Evolutionary conservation across 2,888 invertebrate species (phyloP).

Genomic region (Schizaphis graminum): DNA sequence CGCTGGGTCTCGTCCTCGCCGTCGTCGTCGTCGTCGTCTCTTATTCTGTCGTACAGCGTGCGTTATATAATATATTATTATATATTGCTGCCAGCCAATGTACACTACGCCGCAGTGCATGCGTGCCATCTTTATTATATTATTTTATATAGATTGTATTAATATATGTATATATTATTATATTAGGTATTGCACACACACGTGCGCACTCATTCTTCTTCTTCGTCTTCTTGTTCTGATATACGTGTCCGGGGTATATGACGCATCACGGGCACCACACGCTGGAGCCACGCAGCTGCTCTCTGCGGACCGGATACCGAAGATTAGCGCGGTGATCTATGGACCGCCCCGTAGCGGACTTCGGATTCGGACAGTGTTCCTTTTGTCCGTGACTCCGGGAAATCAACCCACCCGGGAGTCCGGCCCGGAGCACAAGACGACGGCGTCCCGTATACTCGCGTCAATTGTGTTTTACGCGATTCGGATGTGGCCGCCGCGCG

Average conservation of each 20-base stretch:
- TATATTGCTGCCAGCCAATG: background rate
- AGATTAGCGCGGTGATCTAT: conserved; percentile 31
- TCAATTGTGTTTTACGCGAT: conserved; percentile 71
- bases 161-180: background rate
- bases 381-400: conserved; percentile 49
- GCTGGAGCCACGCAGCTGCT: background rate
- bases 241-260: background rate
- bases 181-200: conserved; percentile 24
- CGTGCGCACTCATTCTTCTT: background rate
- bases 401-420: conserved; percentile 28
- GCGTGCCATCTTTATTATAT: conserved; percentile 10
- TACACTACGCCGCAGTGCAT: too few relatives aligned
- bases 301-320: conserved; percentile 16
- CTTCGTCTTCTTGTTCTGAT: too few relatives aligned
- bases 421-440: background rate
- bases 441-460: background rate
- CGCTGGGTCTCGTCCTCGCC: conserved; percentile 6
- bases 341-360: background rate
- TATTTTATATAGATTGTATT: background rate
- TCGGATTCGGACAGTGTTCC: background rate
- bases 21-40: background rate
- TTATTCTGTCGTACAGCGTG: background rate
- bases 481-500: background rate
- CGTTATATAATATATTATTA: background rate
- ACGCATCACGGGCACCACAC: background rate